Evolutionary conservation across 2,888 invertebrate genomes (phyloP).

Genomic region (Acronicta leporina): DNA sequence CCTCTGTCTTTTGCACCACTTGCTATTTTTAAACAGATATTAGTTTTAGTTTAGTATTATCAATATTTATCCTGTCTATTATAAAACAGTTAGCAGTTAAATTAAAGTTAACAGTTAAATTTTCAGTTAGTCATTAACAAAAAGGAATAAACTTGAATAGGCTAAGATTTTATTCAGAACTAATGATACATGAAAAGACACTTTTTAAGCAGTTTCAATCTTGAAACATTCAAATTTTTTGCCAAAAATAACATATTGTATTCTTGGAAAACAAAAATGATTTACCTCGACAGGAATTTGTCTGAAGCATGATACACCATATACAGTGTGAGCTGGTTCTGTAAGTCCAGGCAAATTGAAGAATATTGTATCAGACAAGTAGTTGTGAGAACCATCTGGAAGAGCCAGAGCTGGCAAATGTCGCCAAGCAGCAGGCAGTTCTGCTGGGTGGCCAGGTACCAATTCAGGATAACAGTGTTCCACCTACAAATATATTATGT

Average conservation of each 20-base stretch:
- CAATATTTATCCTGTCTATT: background rate
- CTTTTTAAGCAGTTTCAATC: too few relatives aligned
- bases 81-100: too few relatives aligned
- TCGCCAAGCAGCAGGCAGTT: conserved; percentile 97
- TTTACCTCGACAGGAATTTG: conserved; percentile 98
- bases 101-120: too few relatives aligned
- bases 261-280: conserved; percentile 8
- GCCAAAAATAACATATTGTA: background rate
- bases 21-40: conserved; percentile 89
- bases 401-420: conserved; percentile 98
- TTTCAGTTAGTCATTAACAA: too few relatives aligned
- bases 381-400: conserved; percentile 99
- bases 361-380: conserved; percentile 97
- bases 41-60: background rate
- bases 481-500: conserved; percentile 87
- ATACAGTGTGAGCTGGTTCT: conserved; percentile 95
- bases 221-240: too few relatives aligned
- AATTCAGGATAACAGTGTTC: conserved; percentile 98
- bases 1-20: conserved; percentile 96
- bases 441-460: conserved; percentile 92
- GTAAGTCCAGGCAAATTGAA: conserved; percentile 97
- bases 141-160: too few relatives aligned
- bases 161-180: too few relatives aligned
- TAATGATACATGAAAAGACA: too few relatives aligned
- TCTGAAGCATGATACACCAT: conserved; percentile 98